Evolutionary conservation across 2,113 vertebrate species (phyloP), one percentile per base, ranked within the genome.

Genomic region (Dendrocopos noguchii): DNA sequence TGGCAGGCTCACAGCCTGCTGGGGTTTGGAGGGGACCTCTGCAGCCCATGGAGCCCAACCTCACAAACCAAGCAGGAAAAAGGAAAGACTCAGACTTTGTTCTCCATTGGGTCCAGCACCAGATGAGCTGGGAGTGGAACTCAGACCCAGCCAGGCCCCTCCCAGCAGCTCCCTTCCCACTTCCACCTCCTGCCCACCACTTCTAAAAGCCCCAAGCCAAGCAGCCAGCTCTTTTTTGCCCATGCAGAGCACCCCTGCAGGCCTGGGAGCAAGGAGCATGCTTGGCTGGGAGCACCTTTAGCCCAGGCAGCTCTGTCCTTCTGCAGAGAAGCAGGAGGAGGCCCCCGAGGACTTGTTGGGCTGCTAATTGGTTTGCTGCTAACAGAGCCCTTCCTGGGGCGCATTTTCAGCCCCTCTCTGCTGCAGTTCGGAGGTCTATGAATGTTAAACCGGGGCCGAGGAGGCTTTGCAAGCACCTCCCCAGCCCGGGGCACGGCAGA

Each of bases 81-180:
- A 78, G 2, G 2, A 28, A 59, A 85, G 13, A 44, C 33, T 81
- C 18, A 4, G 14, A 15, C 20, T 70, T 80, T 67, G 9, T 11
- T 42, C 33, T 28, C 11, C 80, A 25, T 24, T 67, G 22, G 36
- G 22, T 33, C 55, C 36, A 42, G 59, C 8, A 22, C 28, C 52
- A 29, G 18, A 10, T 3, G 17, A 87, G 36, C 44, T 80, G 55
- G 27, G 27, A 56, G 44, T 68, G 80, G 16, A 72, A 47, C 53
- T 12, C 4, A 18, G 33, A 21, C 4, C 1, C 22, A 1, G 21
- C 2, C 15, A 0, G 25, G 28, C 1, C 13, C 19, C 28, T 31
- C 18, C 34, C 34, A 42, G 31, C 59, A 72, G 28, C 78, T 53
- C 28, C 52, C 7, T 47, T 25, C 25, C 53, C 56, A 21, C 50